These are phyloP conservation scores for Eupithecia insigniata DNA, from an alignment of 2,888 invertebrate species.

Conservation along the genomic window DNA sequence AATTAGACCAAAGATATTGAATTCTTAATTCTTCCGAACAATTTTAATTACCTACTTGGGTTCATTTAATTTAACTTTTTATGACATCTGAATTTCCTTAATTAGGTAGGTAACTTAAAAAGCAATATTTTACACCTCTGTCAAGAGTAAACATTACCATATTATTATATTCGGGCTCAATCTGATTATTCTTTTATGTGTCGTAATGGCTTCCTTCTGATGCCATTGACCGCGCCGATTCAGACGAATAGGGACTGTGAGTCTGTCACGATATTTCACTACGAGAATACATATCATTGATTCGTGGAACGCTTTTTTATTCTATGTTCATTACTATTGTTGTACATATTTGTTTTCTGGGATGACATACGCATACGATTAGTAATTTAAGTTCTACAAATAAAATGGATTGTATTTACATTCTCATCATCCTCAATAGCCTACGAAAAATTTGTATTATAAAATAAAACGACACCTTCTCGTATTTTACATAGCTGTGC, in stretches of 20 bases:
- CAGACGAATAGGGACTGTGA: conserved; percentile 10
- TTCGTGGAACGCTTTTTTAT: not conserved
- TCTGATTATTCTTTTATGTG: not conserved
- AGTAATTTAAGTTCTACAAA: too few relatives aligned
- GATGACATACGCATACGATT: too few relatives aligned
- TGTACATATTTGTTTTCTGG: too few relatives aligned
- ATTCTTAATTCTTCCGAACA: conserved; percentile 3
- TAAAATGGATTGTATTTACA: not conserved
- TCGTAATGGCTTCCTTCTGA: conserved; percentile 7
- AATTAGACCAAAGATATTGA: conserved; percentile 8
- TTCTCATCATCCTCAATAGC: not conserved
- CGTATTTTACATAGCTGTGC: not conserved
- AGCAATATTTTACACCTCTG: conserved; percentile 5
- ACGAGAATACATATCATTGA: not conserved
- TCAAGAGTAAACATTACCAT: conserved; percentile 12
- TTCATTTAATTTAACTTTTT: not conserved
- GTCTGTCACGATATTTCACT: conserved; percentile 6
- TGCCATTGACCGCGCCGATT: conserved; percentile 24
- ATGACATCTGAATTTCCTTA: not conserved
- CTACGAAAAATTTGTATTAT: not conserved
- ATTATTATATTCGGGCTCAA: conserved; percentile 36
- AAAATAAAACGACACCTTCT: too few relatives aligned
- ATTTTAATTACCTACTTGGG: not conserved
- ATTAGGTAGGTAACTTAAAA: not conserved
- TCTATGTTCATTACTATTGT: too few relatives aligned